phyloP scores from a whole-genome alignment of 2,113 vertebrate genomes.

The Mustela nigripes region DNA sequence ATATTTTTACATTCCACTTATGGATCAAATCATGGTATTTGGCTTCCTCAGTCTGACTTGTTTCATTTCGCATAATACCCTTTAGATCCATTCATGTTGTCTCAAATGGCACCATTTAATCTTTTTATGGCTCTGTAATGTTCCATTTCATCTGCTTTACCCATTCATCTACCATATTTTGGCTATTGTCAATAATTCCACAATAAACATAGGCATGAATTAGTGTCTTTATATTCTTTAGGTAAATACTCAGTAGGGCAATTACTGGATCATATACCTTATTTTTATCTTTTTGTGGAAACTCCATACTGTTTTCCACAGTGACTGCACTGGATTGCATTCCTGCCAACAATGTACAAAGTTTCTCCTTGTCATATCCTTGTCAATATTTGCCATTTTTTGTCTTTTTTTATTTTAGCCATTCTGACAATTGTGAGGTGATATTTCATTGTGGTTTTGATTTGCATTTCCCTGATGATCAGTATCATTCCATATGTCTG shows the following conservation, averaged over 20 bases:
- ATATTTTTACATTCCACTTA: neutral
- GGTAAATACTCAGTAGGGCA: neutral
- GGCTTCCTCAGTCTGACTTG: neutral
- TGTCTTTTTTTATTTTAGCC: no score
- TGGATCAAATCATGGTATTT: neutral
- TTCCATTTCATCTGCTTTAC: neutral
- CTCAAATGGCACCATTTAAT: neutral
- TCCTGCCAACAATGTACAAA: no score
- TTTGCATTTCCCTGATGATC: no score
- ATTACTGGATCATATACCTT: neutral
- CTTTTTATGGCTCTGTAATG: neutral
- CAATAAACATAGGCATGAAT: neutral
- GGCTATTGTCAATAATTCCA: neutral
- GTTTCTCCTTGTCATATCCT: no score
- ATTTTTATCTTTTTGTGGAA: no score
- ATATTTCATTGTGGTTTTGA: no score
- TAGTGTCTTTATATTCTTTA: neutral
- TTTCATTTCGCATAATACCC: neutral
- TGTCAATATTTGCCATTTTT: no score
- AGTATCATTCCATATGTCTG: no score
- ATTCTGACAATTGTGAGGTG: no score
- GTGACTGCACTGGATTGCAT: no score
- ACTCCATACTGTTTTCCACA: no score
- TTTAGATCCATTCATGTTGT: neutral
- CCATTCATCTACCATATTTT: neutral